These are phyloP conservation scores for Solenopsis invicta DNA, from an alignment of 1,140 invertebrate species.

Conservation along the genomic window DNA sequence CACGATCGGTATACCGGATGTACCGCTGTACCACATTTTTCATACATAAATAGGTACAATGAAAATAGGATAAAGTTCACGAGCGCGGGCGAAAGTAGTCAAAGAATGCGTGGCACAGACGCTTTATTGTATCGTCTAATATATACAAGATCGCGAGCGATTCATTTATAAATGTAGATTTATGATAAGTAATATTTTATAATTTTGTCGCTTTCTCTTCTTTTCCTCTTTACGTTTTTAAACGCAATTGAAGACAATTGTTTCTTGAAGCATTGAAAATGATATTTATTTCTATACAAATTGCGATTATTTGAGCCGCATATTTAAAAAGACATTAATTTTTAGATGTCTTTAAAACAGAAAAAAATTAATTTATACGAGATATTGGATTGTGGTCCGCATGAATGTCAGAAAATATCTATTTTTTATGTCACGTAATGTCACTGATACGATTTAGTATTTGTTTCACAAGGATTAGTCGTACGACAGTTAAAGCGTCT, in stretches of 20 bases:
- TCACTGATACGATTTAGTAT: neutral
- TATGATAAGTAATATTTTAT: slow-evolving; percentile 17
- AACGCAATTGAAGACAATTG: too few species aligned
- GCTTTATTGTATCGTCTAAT: neutral
- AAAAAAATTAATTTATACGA: neutral
- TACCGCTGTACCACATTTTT: slow-evolving; percentile 29
- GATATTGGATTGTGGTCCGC: neutral
- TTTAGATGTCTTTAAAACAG: neutral
- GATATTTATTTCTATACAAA: neutral
- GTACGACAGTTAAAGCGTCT: neutral
- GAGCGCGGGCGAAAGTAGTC: slow-evolving; percentile 68
- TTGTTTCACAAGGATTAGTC: neutral
- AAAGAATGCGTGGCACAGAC: slow-evolving; percentile 6
- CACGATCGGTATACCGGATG: slow-evolving; percentile 25
- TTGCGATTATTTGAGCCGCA: neutral
- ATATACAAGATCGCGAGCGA: neutral
- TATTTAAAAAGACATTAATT: neutral
- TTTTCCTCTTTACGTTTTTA: neutral
- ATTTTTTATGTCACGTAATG: neutral
- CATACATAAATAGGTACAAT: slow-evolving; percentile 1
- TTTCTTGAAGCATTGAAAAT: too few species aligned
- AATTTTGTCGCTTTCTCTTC: too few species aligned
- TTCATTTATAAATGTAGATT: slow-evolving; percentile 1
- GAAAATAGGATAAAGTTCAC: slow-evolving; percentile 41
- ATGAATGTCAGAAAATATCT: neutral